Percentiles rank a stretch among this genome's conserved stretches.
These are phyloP conservation scores for Dynastes maya DNA, from an alignment of 2,888 invertebrate genomes.

Conservation along the genomic window DNA sequence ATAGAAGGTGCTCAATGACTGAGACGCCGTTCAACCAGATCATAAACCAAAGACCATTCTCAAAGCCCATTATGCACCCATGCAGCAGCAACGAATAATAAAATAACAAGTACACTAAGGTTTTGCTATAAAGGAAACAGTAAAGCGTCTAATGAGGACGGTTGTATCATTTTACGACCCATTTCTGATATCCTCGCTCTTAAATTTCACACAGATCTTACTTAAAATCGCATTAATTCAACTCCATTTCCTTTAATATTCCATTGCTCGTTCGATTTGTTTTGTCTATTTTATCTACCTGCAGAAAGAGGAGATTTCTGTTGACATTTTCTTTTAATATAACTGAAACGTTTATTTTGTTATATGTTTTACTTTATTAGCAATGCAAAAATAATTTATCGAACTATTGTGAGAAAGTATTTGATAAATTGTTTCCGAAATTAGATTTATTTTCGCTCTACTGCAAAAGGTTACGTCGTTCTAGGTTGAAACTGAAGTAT, in stretches of 20 bases:
- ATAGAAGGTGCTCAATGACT: no score
- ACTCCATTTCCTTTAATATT: slow-evolving; percentile 14
- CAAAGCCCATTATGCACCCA: no score
- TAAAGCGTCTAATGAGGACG: slow-evolving; percentile 3
- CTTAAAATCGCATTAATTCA: slow-evolving; percentile 13
- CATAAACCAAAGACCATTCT: no score
- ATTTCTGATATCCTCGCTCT: neutral
- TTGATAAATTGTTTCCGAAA: no score
- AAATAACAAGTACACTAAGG: neutral
- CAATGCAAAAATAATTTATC: no score
- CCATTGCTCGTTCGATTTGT: neutral
- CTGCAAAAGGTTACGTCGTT: no score
- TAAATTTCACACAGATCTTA: neutral
- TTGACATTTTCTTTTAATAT: neutral
- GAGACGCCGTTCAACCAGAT: no score
- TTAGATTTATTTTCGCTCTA: no score
- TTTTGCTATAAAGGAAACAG: neutral
- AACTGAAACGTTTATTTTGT: neutral
- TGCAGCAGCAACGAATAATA: no score
- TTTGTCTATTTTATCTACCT: neutral
- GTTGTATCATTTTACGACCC: neutral
- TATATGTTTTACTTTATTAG: no score
- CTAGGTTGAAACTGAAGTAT: no score
- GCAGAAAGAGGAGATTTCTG: neutral
- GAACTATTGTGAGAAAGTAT: no score